Conservation (phyloP, 2,113 vertebrate genomes). For the Turdus rufiventris region DNA sequence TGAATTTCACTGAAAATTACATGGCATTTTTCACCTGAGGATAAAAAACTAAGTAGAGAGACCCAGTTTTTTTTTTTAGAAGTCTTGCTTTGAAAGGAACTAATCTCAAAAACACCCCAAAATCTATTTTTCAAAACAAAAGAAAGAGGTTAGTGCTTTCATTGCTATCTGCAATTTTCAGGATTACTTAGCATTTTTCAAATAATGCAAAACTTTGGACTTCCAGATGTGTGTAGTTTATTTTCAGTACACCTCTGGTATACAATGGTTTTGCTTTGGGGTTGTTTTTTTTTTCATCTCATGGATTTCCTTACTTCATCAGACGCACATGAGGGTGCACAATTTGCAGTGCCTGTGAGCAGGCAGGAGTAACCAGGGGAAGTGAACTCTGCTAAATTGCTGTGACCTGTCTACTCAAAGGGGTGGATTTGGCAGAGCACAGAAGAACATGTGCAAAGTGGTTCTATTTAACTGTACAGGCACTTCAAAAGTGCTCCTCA, state of each 20-base stretch:
- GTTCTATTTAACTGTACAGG: not conserved
- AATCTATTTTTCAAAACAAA: not conserved
- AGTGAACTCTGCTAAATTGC: not conserved
- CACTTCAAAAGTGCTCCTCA: not conserved
- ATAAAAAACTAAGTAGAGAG: not conserved
- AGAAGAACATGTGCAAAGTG: fast-evolving
- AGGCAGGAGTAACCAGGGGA: not conserved
- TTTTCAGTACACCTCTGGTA: not conserved
- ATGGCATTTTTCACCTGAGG: not conserved
- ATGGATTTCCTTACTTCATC: not conserved
- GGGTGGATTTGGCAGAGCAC: not conserved
- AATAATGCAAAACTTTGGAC: not conserved
- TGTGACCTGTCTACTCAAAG: not conserved
- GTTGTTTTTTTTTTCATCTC: not conserved
- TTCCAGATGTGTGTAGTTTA: not conserved
- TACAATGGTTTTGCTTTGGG: not conserved
- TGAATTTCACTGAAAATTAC: not conserved
- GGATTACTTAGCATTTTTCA: not conserved
- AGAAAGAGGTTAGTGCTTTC: not conserved
- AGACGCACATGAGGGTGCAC: not conserved
- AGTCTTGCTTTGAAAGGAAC: not conserved
- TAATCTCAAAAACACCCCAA: not conserved
- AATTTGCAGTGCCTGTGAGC: not conserved
- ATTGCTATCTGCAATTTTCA: not conserved
- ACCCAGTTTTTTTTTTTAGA: not conserved